Evolutionary conservation across 2,797 vertebrate species (phyloP).

Genomic region (Anolis apletophallus): DNA sequence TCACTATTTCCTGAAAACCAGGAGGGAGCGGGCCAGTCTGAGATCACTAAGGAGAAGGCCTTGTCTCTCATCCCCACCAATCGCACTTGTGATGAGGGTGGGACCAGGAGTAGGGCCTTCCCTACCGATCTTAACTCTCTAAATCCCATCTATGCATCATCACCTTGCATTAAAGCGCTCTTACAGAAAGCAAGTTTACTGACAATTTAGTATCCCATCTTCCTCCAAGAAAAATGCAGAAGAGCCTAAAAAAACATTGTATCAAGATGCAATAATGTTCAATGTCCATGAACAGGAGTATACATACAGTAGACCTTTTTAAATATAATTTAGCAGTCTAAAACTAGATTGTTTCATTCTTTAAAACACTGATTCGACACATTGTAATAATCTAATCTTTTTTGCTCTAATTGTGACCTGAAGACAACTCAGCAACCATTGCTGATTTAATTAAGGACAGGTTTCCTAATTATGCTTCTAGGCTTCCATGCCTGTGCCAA

Average conservation of each 20-base stretch:
- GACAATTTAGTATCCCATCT: slow-evolving; percentile 8
- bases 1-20: too few species aligned
- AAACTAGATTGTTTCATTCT: background rate
- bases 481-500: background rate
- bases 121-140: too few species aligned
- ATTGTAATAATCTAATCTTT: background rate
- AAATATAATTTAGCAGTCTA: slow-evolving; percentile 1
- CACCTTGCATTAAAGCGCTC: background rate
- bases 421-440: background rate
- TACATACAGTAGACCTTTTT: slow-evolving; percentile 1
- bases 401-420: background rate
- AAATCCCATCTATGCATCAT: background rate
- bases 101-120: too few species aligned
- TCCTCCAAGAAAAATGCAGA: slow-evolving; percentile 17
- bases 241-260: background rate
- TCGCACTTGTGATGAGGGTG: too few species aligned
- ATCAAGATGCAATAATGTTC: background rate
- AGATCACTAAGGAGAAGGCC: too few species aligned
- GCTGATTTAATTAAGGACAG: background rate
- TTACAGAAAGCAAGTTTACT: slow-evolving; percentile 24
- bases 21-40: too few species aligned
- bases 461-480: background rate
- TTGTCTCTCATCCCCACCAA: too few species aligned
- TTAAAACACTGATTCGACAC: background rate
- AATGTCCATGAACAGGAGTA: background rate